These are phyloP conservation scores for Lucilia cuprina DNA, from an alignment of 1,140 invertebrate species.

Conservation along the genomic window DNA sequence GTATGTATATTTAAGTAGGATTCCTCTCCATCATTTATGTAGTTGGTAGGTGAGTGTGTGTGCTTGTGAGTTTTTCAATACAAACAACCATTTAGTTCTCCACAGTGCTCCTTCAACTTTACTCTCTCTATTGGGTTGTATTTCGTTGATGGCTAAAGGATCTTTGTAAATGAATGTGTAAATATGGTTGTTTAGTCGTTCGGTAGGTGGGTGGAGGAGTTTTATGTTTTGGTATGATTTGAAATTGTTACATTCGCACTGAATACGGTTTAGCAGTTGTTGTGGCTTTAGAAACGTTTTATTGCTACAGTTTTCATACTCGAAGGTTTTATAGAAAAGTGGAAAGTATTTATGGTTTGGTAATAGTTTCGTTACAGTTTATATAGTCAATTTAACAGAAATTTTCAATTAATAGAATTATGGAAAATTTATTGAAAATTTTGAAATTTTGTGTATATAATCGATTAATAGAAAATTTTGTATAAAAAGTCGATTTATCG, in stretches of 20 bases:
- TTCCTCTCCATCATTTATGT: background rate
- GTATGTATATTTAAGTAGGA: too few species aligned
- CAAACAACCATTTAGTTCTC: background rate
- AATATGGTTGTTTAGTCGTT: background rate
- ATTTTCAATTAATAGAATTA: too few species aligned
- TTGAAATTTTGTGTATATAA: too few species aligned
- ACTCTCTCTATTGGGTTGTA: background rate
- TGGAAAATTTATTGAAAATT: too few species aligned
- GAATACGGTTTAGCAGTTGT: background rate
- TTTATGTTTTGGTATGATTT: background rate
- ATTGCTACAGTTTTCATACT: slow-evolving; percentile 15
- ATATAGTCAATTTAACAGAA: background rate
- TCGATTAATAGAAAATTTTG: too few species aligned
- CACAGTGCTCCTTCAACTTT: background rate
- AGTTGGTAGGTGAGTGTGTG: background rate
- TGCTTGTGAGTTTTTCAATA: background rate
- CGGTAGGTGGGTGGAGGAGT: background rate
- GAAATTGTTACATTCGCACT: background rate
- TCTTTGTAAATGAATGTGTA: background rate
- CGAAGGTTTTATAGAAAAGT: background rate
- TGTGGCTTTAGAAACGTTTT: background rate
- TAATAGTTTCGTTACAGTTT: background rate
- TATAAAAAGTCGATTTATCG: too few species aligned
- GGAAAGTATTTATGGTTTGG: background rate
- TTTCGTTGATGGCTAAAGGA: background rate